A percentile compares a stretch with the other conserved stretches of the same genome.
Conservation (phyloP, 2,888 invertebrate species). For the Teleiodes luculella region DNA sequence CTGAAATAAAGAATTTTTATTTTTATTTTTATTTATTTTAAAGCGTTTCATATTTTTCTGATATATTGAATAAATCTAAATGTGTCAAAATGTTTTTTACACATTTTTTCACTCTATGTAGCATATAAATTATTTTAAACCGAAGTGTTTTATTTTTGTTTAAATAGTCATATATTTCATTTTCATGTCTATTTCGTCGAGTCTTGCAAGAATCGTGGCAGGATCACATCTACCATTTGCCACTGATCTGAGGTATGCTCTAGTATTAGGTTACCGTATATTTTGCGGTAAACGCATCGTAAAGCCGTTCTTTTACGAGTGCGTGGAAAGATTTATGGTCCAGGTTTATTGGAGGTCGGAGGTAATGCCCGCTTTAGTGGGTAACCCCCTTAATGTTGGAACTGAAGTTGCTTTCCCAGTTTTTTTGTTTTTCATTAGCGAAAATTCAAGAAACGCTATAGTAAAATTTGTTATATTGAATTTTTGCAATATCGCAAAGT, state of each 20-base stretch:
- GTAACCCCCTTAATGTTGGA: conserved; percentile 27
- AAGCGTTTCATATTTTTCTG: no score
- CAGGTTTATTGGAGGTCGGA: conserved; percentile 36
- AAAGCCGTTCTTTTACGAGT: conserved; percentile 48
- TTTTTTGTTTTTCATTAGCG: neutral
- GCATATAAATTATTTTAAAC: no score
- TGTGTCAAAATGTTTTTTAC: no score
- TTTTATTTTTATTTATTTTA: no score
- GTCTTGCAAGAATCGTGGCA: neutral
- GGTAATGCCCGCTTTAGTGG: conserved; percentile 29
- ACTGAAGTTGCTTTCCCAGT: neutral
- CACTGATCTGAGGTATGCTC: neutral
- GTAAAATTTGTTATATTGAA: no score
- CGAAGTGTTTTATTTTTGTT: no score
- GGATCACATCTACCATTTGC: neutral
- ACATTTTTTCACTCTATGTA: no score
- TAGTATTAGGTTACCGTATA: conserved; percentile 36
- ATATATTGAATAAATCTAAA: no score
- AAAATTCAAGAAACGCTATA: neutral
- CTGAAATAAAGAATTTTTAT: no score
- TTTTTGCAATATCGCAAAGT: no score
- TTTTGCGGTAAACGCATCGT: conserved; percentile 48
- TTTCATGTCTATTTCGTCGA: no score
- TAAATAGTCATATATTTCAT: no score
- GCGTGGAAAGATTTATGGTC: conserved; percentile 48